phyloP scores from a whole-genome alignment of 2,888 invertebrate species.

The Apamea sordens region DNA sequence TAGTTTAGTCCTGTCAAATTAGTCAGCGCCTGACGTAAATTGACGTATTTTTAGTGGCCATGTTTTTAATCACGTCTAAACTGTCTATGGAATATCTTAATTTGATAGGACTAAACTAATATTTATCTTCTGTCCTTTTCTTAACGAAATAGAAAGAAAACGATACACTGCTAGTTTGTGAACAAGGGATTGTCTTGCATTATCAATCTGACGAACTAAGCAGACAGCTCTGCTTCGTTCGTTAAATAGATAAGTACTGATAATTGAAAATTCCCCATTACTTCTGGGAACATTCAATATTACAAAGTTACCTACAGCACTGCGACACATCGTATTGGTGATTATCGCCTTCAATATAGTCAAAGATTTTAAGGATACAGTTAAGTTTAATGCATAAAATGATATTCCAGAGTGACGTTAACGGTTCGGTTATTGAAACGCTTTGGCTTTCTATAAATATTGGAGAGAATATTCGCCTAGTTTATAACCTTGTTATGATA shows the following conservation, averaged over 20 bases:
- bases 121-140: too few species aligned
- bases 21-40: too few species aligned
- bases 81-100: too few species aligned
- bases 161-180: too few species aligned
- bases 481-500: constrained; percentile 40
- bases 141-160: too few species aligned
- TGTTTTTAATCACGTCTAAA: too few species aligned
- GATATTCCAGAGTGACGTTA: constrained; percentile 15
- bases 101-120: too few species aligned
- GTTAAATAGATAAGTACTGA: constrained; percentile 26
- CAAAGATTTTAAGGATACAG: not conserved
- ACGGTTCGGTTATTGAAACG: constrained; percentile 16
- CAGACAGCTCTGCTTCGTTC: too few species aligned
- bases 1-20: too few species aligned
- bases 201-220: too few species aligned
- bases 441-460: constrained; percentile 30
- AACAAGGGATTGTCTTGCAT: too few species aligned
- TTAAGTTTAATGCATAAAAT: constrained; percentile 11
- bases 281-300: not conserved
- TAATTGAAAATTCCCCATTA: constrained; percentile 10
- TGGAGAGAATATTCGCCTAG: constrained; percentile 16
- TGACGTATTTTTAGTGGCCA: too few species aligned
- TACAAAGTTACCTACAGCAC: not conserved
- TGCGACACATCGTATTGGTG: not conserved
- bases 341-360: not conserved